Evolutionary conservation across 1,140 invertebrate genomes (phyloP), one percentile per base, ranked within the genome.

Genomic region (Papilio xuthus): DNA sequence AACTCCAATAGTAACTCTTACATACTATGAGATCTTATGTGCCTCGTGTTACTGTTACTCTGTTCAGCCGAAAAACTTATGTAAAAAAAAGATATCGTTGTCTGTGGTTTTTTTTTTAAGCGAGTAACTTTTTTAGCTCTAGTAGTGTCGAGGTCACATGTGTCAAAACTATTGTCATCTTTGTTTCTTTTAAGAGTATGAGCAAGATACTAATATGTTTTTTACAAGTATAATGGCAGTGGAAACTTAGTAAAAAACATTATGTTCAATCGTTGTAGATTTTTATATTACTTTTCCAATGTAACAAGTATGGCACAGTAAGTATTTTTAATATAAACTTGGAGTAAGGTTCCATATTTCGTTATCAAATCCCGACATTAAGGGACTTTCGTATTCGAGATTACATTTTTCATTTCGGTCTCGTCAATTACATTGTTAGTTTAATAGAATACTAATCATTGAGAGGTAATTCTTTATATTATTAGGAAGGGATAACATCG

Each of bases 371-470:
- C 23, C 28, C 72, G 53, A 74, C 44, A 74, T 74, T 42, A 15
- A 15, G 12, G n/a, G 23, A 26, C n/a, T 20, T 13, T 63, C 56
- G n/a, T 42, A 4, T 76, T 63, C 37, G 56, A 63, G 56, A 63
- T 42, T 63, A 63, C 37, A n/a, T 76, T 76, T 76, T 56, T 76
- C 42, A 23, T 41, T 23, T 20, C 32, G 23, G 74, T 76, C 37
- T 76, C 74, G 56, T 76, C 32, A 76, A 76, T 76, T 41, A 76
- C 37, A 41, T 76, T 20, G 53, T 76, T 63, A 76, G 50, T 76
- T 63, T 76, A 6, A 76, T 76, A 63, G 15, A 75, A 28, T 18
- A 9, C 15, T 23, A 23, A 20, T 32, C 18, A 50, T 13, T 76
- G 20, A 37, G 42, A 63, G 18, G 20, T 63, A 37, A 7, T 37